phyloP scores from a whole-genome alignment of 2,888 invertebrate species.

The Cerceris ruficornis region DNA sequence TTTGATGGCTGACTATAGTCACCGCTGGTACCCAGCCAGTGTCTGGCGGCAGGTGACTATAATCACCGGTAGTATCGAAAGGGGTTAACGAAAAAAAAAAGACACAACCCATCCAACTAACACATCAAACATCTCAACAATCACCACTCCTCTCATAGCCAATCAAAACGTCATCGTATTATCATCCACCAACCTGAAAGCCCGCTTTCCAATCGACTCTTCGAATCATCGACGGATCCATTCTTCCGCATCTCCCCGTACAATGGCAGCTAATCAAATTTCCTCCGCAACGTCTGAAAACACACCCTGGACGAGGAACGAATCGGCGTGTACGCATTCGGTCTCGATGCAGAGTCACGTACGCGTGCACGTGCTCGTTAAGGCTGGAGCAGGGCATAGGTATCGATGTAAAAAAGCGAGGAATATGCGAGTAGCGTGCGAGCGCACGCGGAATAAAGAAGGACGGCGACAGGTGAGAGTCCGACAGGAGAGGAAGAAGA shows the following conservation, averaged over 20 bases:
- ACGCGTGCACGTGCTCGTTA: constrained; percentile 37
- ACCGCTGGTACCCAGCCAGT: too few relatives aligned
- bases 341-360: not conserved
- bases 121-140: too few relatives aligned
- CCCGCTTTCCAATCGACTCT: too few relatives aligned
- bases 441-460: constrained; percentile 2
- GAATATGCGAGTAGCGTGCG: not conserved
- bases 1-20: too few relatives aligned
- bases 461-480: constrained; percentile 42
- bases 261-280: not conserved
- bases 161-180: too few relatives aligned
- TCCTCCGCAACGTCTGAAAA: not conserved
- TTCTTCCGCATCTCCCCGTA: not conserved
- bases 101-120: too few relatives aligned
- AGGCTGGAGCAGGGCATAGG: constrained; percentile 17
- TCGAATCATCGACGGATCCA: too few relatives aligned
- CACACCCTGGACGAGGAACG: not conserved
- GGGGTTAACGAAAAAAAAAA: too few relatives aligned
- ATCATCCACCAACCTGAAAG: too few relatives aligned
- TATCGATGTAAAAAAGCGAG: constrained; percentile 1
- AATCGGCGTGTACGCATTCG: not conserved
- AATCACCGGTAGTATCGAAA: too few relatives aligned
- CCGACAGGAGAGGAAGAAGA: constrained; percentile 14
- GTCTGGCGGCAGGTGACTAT: too few relatives aligned
- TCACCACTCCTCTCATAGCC: too few relatives aligned